These are phyloP conservation scores for Carabus problematicus DNA, from an alignment of 2,888 invertebrate genomes.

Conservation along the genomic window DNA sequence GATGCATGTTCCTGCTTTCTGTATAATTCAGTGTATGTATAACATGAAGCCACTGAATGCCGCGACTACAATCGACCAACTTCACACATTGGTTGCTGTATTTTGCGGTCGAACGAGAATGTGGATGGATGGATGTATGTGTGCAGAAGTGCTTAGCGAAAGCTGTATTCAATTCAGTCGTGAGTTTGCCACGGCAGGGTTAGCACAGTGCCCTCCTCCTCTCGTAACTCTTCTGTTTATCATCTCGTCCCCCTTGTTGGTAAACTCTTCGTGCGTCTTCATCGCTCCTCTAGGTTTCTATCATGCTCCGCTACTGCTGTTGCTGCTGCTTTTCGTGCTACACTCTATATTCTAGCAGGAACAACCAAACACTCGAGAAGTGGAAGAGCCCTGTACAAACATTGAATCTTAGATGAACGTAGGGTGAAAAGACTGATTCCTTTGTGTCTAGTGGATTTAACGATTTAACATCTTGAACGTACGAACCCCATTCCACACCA, in stretches of 20 bases:
- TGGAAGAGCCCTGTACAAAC: constrained; percentile 2
- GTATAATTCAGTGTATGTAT: background rate
- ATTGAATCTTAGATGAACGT: constrained; percentile 12
- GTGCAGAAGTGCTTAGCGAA: background rate
- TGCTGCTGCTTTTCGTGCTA: too few relatives aligned
- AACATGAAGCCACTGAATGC: constrained; percentile 1
- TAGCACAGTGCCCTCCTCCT: too few relatives aligned
- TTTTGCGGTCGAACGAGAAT: background rate
- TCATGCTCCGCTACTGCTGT: too few relatives aligned
- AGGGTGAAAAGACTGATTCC: constrained; percentile 29
- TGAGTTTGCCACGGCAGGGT: background rate
- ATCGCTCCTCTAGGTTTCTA: background rate
- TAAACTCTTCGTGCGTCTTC: background rate
- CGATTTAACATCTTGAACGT: constrained; percentile 33
- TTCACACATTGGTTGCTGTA: background rate
- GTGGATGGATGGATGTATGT: background rate
- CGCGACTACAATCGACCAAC: background rate
- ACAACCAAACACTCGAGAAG: background rate
- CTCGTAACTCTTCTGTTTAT: too few relatives aligned
- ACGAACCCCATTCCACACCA: background rate
- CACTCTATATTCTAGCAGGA: too few relatives aligned
- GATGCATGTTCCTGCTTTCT: background rate
- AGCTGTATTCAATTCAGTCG: constrained; percentile 6
- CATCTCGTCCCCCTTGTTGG: background rate
- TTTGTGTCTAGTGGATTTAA: constrained; percentile 39